These are phyloP conservation scores for Endotricha flammealis DNA, from an alignment of 2,888 invertebrate genomes.

Conservation along the genomic window DNA sequence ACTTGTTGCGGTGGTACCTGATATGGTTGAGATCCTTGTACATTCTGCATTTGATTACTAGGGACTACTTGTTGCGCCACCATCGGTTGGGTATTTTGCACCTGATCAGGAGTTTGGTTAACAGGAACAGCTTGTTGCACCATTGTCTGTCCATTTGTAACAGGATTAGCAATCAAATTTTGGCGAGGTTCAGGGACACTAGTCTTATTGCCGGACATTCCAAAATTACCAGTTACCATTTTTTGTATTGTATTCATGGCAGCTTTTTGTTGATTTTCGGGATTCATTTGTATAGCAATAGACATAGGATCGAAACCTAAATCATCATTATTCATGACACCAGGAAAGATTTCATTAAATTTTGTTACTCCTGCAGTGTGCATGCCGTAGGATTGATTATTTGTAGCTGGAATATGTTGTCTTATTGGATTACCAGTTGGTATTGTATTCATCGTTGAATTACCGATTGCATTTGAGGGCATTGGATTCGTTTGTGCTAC, in stretches of 20 bases:
- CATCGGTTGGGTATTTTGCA: conserved; percentile 9
- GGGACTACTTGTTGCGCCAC: no score
- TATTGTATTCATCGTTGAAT: conserved; percentile 21
- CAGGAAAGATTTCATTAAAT: conserved; percentile 67
- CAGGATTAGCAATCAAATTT: conserved; percentile 5
- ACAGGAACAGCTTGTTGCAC: neutral
- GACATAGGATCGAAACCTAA: conserved; percentile 68
- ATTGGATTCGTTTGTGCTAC: conserved; percentile 27
- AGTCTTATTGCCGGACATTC: neutral
- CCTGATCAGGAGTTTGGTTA: neutral
- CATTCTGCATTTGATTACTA: no score
- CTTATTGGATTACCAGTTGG: conserved; percentile 4
- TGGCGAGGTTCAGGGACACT: conserved; percentile 15
- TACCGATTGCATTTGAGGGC: conserved; percentile 21
- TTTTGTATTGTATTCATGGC: conserved; percentile 52
- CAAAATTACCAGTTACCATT: conserved; percentile 33
- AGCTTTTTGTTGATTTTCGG: conserved; percentile 52
- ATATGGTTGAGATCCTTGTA: conserved; percentile 10
- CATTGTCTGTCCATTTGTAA: conserved; percentile 10
- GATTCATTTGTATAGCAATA: conserved; percentile 70
- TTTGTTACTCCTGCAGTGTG: conserved; percentile 52
- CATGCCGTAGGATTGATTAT: conserved; percentile 30
- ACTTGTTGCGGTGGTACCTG: conserved; percentile 27
- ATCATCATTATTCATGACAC: conserved; percentile 50
- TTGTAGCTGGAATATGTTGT: conserved; percentile 12